A percentile compares a stretch with the other conserved stretches of the same genome.
Conservation (phyloP, 2,888 invertebrate genomes). For the Meteorus cinctellus region DNA sequence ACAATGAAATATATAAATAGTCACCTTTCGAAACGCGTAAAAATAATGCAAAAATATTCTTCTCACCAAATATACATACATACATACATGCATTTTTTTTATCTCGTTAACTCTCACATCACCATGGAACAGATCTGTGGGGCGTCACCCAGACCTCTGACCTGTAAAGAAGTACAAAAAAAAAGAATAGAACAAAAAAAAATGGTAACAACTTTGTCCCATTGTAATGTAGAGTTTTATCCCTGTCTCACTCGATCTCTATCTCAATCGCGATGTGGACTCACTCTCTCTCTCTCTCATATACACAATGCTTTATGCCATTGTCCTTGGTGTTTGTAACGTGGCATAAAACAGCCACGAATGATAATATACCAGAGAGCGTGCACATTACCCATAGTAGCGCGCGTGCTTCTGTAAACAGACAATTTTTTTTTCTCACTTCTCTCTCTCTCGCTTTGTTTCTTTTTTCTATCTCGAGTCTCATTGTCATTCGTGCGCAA, state of each 20-base stretch:
- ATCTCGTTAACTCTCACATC: slow-evolving; percentile 41
- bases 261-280: slow-evolving; percentile 12
- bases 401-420: slow-evolving; percentile 46
- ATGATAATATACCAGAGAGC: slow-evolving; percentile 47
- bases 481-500: slow-evolving; percentile 24
- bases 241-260: background rate
- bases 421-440: slow-evolving; percentile 45
- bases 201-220: slow-evolving; percentile 42
- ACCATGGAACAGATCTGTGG: slow-evolving; percentile 51
- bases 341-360: slow-evolving; percentile 35
- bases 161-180: slow-evolving; percentile 38
- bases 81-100: slow-evolving; percentile 21
- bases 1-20: background rate
- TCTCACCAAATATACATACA: slow-evolving; percentile 7
- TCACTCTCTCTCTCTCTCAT: background rate
- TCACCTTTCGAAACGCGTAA: background rate
- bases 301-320: slow-evolving; percentile 21
- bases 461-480: background rate
- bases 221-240: slow-evolving; percentile 41
- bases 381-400: slow-evolving; percentile 49
- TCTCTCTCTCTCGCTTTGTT: background rate
- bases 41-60: slow-evolving; percentile 33
- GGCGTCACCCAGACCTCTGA: slow-evolving; percentile 56
- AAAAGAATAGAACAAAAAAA: slow-evolving; percentile 39
- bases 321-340: slow-evolving; percentile 41